Evolutionary conservation across 2,797 vertebrate species (phyloP).

Genomic region (Siniperca scherzeri): DNA sequence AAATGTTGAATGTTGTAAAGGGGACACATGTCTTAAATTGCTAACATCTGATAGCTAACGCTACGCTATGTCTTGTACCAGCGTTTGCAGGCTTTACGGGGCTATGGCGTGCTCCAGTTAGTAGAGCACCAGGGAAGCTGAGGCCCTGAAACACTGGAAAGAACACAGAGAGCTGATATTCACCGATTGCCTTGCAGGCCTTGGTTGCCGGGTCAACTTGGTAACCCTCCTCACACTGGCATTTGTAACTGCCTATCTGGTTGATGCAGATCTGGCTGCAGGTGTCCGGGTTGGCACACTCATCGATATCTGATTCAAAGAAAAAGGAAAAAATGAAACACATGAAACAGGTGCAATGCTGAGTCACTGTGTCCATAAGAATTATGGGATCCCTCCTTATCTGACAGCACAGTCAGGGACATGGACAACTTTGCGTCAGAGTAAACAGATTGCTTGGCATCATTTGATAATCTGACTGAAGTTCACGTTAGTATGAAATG

Average conservation of each 20-base stretch:
- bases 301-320: constrained; percentile 88
- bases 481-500: constrained; percentile 18
- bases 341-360: background rate
- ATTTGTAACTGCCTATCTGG: constrained; percentile 91
- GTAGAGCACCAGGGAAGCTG: too few relatives aligned
- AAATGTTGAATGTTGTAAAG: too few relatives aligned
- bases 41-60: too few relatives aligned
- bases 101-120: too few relatives aligned
- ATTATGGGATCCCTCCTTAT: background rate
- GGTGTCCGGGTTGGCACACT: constrained; percentile 87
- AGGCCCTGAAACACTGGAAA: background rate
- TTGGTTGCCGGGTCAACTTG: constrained; percentile 88
- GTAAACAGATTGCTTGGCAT: constrained; percentile 48
- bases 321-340: background rate
- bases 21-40: too few relatives aligned
- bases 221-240: constrained; percentile 90
- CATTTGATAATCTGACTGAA: constrained; percentile 33
- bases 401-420: background rate
- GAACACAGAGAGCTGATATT: constrained; percentile 38
- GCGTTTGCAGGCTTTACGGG: too few relatives aligned
- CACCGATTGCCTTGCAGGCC: constrained; percentile 90
- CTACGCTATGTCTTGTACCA: too few relatives aligned
- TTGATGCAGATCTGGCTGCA: constrained; percentile 94
- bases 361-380: constrained; percentile 5
- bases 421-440: constrained; percentile 27